A percentile compares a stretch with the other conserved stretches of the same genome.
Conservation (phyloP, 2,888 invertebrate species). For the Scrobipalpa atriplicella region DNA sequence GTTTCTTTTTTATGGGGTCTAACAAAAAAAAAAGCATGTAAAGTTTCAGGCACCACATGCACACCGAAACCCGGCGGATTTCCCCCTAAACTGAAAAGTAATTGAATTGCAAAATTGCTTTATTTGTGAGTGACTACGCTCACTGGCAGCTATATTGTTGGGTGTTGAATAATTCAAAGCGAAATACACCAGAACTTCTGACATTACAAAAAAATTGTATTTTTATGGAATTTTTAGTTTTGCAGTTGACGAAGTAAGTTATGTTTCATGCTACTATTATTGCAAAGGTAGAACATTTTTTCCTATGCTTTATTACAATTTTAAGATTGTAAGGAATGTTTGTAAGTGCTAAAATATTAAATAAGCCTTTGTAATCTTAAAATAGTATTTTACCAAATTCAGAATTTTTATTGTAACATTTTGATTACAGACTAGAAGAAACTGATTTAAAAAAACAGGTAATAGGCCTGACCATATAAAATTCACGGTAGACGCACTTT, state of each 20-base stretch:
- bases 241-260: not conserved
- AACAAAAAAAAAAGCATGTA: slow-evolving; percentile 2
- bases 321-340: too few relatives aligned
- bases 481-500: too few relatives aligned
- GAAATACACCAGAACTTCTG: slow-evolving; percentile 29
- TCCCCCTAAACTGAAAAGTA: slow-evolving; percentile 22
- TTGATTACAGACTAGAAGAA: too few relatives aligned
- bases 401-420: too few relatives aligned
- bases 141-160: slow-evolving; percentile 17
- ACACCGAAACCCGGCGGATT: slow-evolving; percentile 2
- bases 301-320: too few relatives aligned
- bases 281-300: too few relatives aligned
- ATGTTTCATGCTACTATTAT: too few relatives aligned
- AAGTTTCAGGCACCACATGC: slow-evolving; percentile 13
- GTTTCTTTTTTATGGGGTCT: not conserved
- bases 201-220: not conserved
- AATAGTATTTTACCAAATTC: too few relatives aligned
- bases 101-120: slow-evolving; percentile 25
- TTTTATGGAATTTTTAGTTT: not conserved
- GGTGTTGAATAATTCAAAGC: slow-evolving; percentile 24
- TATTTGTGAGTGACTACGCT: slow-evolving; percentile 21
- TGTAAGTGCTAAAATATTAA: too few relatives aligned
- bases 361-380: too few relatives aligned
- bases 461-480: too few relatives aligned
- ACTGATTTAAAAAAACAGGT: too few relatives aligned